These are phyloP conservation scores for Porites divaricata DNA, from an alignment of 92 coral and sea anemone genomes.

Conservation along the genomic window DNA sequence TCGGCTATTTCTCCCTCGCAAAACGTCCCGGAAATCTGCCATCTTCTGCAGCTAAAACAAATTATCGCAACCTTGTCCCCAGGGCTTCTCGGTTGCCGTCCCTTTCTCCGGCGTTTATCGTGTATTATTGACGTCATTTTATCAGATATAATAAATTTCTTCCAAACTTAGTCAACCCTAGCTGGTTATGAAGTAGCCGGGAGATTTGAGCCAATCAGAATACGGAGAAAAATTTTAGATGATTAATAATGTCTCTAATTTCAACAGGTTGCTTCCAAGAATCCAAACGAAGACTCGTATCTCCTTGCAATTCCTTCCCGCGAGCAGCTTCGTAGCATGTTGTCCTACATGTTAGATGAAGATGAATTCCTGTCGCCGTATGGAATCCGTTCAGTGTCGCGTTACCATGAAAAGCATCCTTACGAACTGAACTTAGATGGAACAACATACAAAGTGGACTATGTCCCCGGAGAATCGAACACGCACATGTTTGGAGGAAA, in stretches of 20 bases:
- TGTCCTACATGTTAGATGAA: constrained; percentile 83
- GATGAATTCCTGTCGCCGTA: constrained; percentile 96
- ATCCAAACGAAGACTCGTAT: constrained; percentile 73
- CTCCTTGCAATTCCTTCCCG: constrained; percentile 91
- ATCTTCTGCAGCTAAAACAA: too few relatives aligned
- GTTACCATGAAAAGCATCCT: constrained; percentile 91
- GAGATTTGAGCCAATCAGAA: too few relatives aligned
- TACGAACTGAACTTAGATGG: constrained; percentile 72
- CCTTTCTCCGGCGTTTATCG: too few relatives aligned
- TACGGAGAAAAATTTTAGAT: too few relatives aligned
- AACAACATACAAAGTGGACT: constrained; percentile 78
- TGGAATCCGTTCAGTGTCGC: constrained; percentile 94
- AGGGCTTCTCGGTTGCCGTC: too few relatives aligned
- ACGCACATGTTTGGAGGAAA: constrained; percentile 97
- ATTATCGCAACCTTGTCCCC: too few relatives aligned
- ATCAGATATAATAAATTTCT: too few relatives aligned
- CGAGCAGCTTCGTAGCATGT: constrained; percentile 71
- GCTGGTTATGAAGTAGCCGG: too few relatives aligned
- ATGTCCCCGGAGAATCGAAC: constrained; percentile 95
- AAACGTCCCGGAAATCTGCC: too few relatives aligned
- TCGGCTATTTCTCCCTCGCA: too few relatives aligned
- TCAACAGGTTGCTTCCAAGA: constrained; percentile 71
- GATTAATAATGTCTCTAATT: background rate
- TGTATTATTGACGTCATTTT: too few relatives aligned
- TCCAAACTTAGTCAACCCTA: too few relatives aligned